Evolutionary conservation across 2,113 vertebrate species (phyloP), one percentile per base, ranked within the genome.

Genomic region (Varanus komodoensis): DNA sequence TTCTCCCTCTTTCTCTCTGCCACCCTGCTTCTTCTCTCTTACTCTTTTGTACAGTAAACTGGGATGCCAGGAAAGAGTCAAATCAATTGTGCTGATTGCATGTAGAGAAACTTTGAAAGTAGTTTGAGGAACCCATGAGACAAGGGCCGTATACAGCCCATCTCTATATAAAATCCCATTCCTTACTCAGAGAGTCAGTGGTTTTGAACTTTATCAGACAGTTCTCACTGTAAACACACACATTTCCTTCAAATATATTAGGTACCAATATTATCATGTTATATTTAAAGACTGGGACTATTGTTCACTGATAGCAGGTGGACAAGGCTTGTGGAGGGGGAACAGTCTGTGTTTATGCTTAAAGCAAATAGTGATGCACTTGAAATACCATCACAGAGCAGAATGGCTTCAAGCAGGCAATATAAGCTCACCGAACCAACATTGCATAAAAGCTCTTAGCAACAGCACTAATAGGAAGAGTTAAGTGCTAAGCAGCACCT

Each of bases 361-460:
- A 80, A 64, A 73, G 34, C 29, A 89, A n/a, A 52, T 23, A 87
- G 27, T 89, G 89, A 88, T 27, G 88, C 87, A 82, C 78, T 92
- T 89, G 83, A 78, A 89, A 71, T 88, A 88, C 57, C 21, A 50
- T 93, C 88, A 2, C 74, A 86, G 80, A 61, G 67, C 91, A 75
- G 6, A 34, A 68, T 91, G 50, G 75, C 75, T 92, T 81, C 74
- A 85, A 23, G 32, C 61, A 44, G 64, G 54, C 68, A 84, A 48
- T 89, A 23, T 54, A 44, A 92, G n/a, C 67, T 85, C 89, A 79
- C 87, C 81, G 79, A 87, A 87, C 82, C 75, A 89, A 85, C 81
- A 89, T 89, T 89, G 89, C 15, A 8, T 19, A 21, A 89, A 79
- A 78, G 88, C 88, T 85, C 89, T 85, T 85, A 85, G 82, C 82